Conservation (phyloP, 2,113 vertebrate genomes). For the Indicator indicator region DNA sequence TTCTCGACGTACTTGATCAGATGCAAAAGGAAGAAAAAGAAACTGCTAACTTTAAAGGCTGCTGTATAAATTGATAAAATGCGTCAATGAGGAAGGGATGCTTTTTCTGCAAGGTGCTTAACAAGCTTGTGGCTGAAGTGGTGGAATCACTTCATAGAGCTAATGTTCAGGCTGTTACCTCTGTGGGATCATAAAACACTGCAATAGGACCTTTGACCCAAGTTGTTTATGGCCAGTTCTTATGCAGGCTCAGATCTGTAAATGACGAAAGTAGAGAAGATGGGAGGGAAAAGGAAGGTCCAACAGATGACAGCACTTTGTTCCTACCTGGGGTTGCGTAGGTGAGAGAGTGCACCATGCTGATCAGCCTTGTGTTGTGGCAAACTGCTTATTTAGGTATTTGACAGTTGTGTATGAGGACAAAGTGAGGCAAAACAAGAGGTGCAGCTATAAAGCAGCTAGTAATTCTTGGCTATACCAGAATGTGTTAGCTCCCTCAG, state of each 20-base stretch:
- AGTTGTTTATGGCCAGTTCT: neutral
- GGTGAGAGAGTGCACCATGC: neutral
- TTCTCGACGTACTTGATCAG: neutral
- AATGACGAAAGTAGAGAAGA: neutral
- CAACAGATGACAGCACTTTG: neutral
- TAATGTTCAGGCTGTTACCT: neutral
- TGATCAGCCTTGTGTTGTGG: neutral
- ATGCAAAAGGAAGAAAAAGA: slow-evolving; percentile 3
- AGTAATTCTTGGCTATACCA: neutral
- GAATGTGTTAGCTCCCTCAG: neutral
- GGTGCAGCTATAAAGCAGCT: neutral
- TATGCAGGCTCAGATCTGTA: accelerated
- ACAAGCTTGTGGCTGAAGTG: neutral
- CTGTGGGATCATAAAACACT: neutral
- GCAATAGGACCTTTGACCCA: neutral
- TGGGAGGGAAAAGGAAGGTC: neutral
- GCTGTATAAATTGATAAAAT: neutral
- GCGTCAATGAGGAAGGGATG: neutral
- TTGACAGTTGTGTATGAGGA: neutral
- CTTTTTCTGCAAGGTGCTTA: neutral
- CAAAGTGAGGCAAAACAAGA: neutral
- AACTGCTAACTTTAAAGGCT: neutral
- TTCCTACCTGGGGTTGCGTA: neutral
- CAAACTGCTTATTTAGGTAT: neutral
- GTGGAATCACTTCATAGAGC: neutral